These are phyloP conservation scores for Callospermophilus lateralis DNA, from an alignment of 2,113 vertebrate genomes.

Conservation along the genomic window DNA sequence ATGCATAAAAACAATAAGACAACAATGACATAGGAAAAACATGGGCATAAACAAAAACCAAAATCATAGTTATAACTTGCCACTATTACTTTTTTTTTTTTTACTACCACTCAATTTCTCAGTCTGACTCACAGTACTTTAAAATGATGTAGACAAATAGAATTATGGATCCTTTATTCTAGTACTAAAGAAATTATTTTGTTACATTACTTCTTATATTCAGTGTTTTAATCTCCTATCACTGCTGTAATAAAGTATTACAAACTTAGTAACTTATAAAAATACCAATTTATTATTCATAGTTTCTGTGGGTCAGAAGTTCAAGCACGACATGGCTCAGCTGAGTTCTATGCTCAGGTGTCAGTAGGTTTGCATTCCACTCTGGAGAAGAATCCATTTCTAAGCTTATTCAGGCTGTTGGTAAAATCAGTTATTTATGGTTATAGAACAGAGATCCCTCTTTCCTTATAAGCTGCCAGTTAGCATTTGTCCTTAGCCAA, in stretches of 20 bases:
- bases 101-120: not conserved
- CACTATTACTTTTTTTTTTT: conserved; percentile 18
- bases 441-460: not conserved
- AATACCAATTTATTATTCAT: not conserved
- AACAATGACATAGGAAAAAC: conserved; percentile 12
- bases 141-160: not conserved
- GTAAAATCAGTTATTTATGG: not conserved
- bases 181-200: not conserved
- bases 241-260: not conserved
- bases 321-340: not conserved
- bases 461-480: not conserved
- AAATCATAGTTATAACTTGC: not conserved
- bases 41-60: not conserved
- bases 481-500: not conserved
- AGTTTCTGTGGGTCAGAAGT: conserved; percentile 3
- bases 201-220: not conserved
- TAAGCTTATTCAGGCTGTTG: not conserved
- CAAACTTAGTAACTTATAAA: not conserved
- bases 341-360: not conserved
- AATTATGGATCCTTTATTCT: not conserved
- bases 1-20: not conserved
- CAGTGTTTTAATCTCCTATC: not conserved
- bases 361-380: not conserved
- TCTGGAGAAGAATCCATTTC: not conserved
- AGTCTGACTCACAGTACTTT: not conserved